Evolutionary conservation across 92 coral and sea anemone species (phyloP).

Genomic region (Epizoanthus illoricatus): DNA sequence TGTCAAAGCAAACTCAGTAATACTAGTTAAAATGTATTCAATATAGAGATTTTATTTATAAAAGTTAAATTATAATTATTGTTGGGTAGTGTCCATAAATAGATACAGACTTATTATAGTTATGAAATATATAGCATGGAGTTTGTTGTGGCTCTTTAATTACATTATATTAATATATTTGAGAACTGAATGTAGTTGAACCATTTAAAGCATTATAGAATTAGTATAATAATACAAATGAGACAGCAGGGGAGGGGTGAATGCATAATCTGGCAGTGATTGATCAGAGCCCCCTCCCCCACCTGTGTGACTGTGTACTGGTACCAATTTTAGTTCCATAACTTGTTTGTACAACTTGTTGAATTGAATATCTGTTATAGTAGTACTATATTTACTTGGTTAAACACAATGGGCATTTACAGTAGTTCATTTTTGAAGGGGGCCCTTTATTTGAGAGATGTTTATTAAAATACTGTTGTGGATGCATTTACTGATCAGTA

Average conservation of each 20-base stretch:
- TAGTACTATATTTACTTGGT: too few relatives aligned
- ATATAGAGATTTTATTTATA: slow-evolving; percentile 5
- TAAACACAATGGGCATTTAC: too few relatives aligned
- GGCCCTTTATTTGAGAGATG: too few relatives aligned
- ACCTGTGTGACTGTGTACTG: too few relatives aligned
- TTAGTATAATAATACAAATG: too few relatives aligned
- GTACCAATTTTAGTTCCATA: too few relatives aligned
- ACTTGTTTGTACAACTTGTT: too few relatives aligned
- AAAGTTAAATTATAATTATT: slow-evolving; percentile 3
- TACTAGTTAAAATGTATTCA: background rate
- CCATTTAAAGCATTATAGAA: background rate
- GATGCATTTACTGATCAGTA: too few relatives aligned
- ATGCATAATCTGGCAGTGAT: background rate
- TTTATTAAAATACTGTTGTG: too few relatives aligned
- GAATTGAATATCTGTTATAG: too few relatives aligned
- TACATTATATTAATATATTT: slow-evolving; percentile 1
- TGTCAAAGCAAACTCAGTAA: background rate
- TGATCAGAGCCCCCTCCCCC: too few relatives aligned
- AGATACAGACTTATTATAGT: background rate
- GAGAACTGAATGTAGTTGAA: background rate
- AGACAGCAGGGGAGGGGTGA: slow-evolving; percentile 5
- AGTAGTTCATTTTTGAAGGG: too few relatives aligned
- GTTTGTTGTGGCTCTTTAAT: background rate
- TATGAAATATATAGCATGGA: background rate
- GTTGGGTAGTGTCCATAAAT: background rate